A percentile compares a stretch with the other conserved stretches of the same genome.
phyloP scores from a whole-genome alignment of 2,888 invertebrate genomes.

The Eristalinus sepulchralis region DNA sequence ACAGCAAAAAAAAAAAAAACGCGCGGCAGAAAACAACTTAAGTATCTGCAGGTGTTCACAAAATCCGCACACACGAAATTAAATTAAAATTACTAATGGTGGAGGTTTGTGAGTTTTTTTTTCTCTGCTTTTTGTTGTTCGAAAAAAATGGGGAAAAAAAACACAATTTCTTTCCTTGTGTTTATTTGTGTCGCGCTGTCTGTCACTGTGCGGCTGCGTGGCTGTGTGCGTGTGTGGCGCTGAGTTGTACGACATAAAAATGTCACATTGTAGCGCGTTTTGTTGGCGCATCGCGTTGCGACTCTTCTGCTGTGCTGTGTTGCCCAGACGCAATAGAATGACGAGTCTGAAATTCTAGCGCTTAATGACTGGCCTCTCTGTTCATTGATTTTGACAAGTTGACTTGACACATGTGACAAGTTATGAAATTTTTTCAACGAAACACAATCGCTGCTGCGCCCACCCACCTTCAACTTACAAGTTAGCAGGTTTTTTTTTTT shows the following conservation, averaged over 20 bases:
- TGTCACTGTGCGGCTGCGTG: slow-evolving; percentile 45
- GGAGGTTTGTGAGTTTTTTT: slow-evolving; percentile 35
- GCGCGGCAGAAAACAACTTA: slow-evolving; percentile 78
- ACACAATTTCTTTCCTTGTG: slow-evolving; percentile 9
- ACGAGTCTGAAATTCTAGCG: slow-evolving; percentile 1
- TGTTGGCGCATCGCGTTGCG: neutral
- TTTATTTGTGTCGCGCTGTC: slow-evolving; percentile 55
- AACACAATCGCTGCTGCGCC: neutral
- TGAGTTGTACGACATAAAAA: slow-evolving; percentile 61
- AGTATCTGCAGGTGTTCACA: slow-evolving; percentile 81
- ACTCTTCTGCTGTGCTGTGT: neutral
- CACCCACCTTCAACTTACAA: neutral
- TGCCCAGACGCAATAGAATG: slow-evolving; percentile 3
- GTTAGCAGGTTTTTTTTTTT: neutral
- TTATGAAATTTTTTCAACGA: neutral
- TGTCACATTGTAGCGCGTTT: slow-evolving; percentile 51
- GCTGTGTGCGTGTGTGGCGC: slow-evolving; percentile 56
- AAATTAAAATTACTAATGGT: slow-evolving; percentile 71
- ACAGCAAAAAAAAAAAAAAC: slow-evolving; percentile 21
- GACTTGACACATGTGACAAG: slow-evolving; percentile 1
- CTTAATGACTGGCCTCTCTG: slow-evolving; percentile 28
- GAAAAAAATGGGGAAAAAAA: neutral
- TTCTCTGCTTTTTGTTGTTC: neutral
- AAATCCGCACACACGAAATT: slow-evolving; percentile 73
- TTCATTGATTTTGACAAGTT: slow-evolving; percentile 32